These are phyloP conservation scores for Rhopalosiphum maidis DNA, from an alignment of 1,140 invertebrate species.

Conservation along the genomic window DNA sequence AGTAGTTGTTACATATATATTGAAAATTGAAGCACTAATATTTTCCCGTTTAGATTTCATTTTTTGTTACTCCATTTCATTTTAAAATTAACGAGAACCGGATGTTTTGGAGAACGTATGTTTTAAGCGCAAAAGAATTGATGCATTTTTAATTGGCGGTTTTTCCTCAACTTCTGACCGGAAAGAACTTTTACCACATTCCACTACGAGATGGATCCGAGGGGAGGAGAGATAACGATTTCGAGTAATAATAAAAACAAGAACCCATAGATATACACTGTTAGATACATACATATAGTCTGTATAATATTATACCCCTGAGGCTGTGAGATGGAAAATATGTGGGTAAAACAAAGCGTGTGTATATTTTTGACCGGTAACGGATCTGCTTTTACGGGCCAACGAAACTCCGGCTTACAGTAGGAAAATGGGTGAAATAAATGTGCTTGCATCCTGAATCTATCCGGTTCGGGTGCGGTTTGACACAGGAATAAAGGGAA, in stretches of 20 bases:
- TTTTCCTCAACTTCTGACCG: not conserved
- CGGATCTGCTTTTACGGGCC: slow-evolving; percentile 30
- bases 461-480: not conserved
- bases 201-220: not conserved
- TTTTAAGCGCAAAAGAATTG: not conserved
- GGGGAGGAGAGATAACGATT: not conserved
- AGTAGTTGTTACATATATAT: not conserved
- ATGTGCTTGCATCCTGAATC: not conserved
- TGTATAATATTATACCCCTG: not conserved
- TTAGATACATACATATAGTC: not conserved
- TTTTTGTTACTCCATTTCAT: not conserved
- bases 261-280: not conserved
- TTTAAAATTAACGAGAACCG: slow-evolving; percentile 47
- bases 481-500: not conserved
- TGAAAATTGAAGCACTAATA: not conserved
- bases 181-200: slow-evolving; percentile 33
- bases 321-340: slow-evolving; percentile 22
- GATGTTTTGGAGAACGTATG: not conserved
- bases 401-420: slow-evolving; percentile 12
- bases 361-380: slow-evolving; percentile 34
- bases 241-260: slow-evolving; percentile 33
- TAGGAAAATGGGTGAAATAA: not conserved
- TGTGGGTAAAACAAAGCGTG: not conserved
- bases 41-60: not conserved
- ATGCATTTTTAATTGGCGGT: slow-evolving; percentile 45